These are phyloP conservation scores for Catocala sponsa DNA, from an alignment of 2,888 invertebrate genomes.

Conservation along the genomic window DNA sequence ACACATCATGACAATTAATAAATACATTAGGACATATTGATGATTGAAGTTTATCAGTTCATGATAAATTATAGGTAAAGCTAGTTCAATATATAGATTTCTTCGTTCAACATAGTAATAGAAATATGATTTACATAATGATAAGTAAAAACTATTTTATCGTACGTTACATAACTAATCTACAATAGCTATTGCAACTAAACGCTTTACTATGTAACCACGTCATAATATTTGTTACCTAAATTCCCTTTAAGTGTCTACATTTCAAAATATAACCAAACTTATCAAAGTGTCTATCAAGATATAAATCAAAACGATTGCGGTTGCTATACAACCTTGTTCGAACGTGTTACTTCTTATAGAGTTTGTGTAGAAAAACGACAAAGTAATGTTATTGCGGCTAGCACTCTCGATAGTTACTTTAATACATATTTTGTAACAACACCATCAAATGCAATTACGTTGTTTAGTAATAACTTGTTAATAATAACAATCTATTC, in stretches of 20 bases:
- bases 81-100: too few species aligned
- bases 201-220: too few species aligned
- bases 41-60: too few species aligned
- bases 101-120: too few species aligned
- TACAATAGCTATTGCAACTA: too few species aligned
- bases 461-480: slow-evolving; percentile 22
- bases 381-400: slow-evolving; percentile 32
- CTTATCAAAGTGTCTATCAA: slow-evolving; percentile 29
- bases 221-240: background rate
- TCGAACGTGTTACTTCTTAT: slow-evolving; percentile 33
- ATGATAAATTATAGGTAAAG: too few species aligned
- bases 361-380: slow-evolving; percentile 30
- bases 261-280: slow-evolving; percentile 12
- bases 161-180: too few species aligned
- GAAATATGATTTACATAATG: too few species aligned
- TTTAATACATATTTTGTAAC: slow-evolving; percentile 31
- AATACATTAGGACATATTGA: too few species aligned
- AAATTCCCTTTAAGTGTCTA: background rate
- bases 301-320: slow-evolving; percentile 23
- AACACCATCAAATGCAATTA: slow-evolving; percentile 23
- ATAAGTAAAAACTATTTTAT: too few species aligned
- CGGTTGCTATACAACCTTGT: slow-evolving; percentile 16
- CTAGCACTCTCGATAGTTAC: slow-evolving; percentile 27
- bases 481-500: slow-evolving; percentile 27
- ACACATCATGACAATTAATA: too few species aligned